Evolutionary conservation across 2,888 invertebrate genomes (phyloP), one percentile per base, ranked within the genome.

Genomic region (Pseudococcus jackbeardsleyi): DNA sequence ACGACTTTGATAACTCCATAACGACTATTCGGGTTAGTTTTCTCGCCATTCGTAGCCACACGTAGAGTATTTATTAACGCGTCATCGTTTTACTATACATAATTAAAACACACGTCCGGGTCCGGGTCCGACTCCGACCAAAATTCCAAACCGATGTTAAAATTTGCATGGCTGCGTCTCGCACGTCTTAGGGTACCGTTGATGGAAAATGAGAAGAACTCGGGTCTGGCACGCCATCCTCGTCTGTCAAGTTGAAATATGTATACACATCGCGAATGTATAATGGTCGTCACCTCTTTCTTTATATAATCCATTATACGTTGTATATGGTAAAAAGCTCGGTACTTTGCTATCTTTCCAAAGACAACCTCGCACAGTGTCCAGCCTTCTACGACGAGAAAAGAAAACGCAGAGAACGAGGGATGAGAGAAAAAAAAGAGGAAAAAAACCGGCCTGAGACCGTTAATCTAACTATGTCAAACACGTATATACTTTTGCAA

Each of bases 381-480:
- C 54, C 54, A n/a, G n/a, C n/a, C 54, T 15, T 50, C 2, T 46
- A 46, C 12, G 46, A 12, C 0, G 15, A 50, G 54, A 54, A 54
- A 54, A n/a, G 48, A 84, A n/a, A 48, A 48, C 54, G n/a, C 4
- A n/a, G 54, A 12, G 54, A n/a, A 15, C 4, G 48, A 4, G 54
- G n/a, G 15, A 50, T 15, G 54, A n/a, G 1, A 54, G 1, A 48
- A 46, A 15, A 19, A 11, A 6, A 33, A 33, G 17, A n/a, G 22
- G 15, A 54, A 33, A 85, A 33, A 33, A 26, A 85, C 54, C 85
- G n/a, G 85, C 54, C 85, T 82, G 82, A 42, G 48, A 68, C 54
- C 33, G 85, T 85, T 85, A 85, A 85, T 85, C 85, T 54, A 85
- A 50, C 85, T 85, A 85, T 85, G 85, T 85, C 85, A 85, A 42